Evolutionary conservation across 2,888 invertebrate species (phyloP).

Genomic region (Ditula angustiorana): DNA sequence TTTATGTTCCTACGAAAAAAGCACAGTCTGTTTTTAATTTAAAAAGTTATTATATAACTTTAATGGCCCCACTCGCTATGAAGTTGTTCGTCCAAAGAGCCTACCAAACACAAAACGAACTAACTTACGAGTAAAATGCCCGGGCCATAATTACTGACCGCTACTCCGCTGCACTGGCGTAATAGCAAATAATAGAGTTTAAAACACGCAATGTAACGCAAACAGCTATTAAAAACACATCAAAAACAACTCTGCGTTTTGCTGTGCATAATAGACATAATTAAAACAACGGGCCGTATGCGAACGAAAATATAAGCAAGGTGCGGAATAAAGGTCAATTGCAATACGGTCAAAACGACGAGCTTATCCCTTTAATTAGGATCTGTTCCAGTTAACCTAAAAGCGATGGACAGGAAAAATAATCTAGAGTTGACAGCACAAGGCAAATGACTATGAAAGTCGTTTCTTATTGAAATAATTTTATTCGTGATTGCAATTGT

Average conservation of each 20-base stretch:
- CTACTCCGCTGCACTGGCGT: slow-evolving; percentile 25
- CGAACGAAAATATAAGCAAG: neutral
- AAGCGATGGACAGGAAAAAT: no score
- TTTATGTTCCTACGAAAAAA: no score
- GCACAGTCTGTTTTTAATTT: no score
- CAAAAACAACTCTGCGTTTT: slow-evolving; percentile 33
- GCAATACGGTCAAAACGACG: no score
- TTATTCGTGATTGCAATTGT: no score
- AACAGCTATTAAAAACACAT: slow-evolving; percentile 37
- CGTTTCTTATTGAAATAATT: no score
- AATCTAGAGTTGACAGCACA: no score
- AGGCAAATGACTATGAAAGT: no score
- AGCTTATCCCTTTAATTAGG: no score
- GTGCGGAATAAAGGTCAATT: neutral
- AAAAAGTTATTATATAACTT: no score
- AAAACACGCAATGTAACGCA: slow-evolving; percentile 35
- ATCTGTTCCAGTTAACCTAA: no score
- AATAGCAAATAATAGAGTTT: slow-evolving; percentile 31
- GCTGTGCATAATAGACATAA: slow-evolving; percentile 35
- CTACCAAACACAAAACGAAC: slow-evolving; percentile 28
- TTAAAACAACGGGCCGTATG: slow-evolving; percentile 22
- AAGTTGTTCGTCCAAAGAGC: neutral
- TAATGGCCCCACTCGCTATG: neutral
- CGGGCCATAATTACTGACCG: slow-evolving; percentile 48
- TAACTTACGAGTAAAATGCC: slow-evolving; percentile 35